phyloP scores from a whole-genome alignment of 2,113 vertebrate genomes.

The Seriola aureovittata region DNA sequence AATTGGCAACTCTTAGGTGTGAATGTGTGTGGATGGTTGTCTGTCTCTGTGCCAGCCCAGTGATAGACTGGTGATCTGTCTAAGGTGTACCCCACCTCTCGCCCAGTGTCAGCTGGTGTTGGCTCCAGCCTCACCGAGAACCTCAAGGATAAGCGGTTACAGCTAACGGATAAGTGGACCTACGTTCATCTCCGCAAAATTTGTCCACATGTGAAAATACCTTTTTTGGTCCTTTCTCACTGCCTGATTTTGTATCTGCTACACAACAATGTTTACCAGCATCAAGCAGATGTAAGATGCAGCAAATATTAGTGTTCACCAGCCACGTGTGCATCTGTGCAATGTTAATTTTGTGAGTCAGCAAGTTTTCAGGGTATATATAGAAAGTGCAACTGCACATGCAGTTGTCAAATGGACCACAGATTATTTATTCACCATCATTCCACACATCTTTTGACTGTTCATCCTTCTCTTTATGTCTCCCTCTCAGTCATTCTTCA shows the following conservation, averaged over 20 bases:
- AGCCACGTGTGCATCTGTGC: slow-evolving; percentile 26
- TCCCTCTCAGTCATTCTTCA: not conserved
- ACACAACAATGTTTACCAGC: not conserved
- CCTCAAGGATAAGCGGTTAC: not conserved
- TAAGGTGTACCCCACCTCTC: not conserved
- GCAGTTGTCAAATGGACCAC: not conserved
- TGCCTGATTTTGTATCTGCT: not conserved
- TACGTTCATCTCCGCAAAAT: not conserved
- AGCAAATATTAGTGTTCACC: slow-evolving; percentile 17
- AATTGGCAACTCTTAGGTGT: not conserved
- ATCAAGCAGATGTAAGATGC: not conserved
- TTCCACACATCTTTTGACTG: not conserved
- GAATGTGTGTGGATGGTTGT: not conserved
- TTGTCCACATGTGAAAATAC: not conserved
- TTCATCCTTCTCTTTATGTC: not conserved
- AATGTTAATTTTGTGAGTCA: slow-evolving; percentile 32
- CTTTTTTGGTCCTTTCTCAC: not conserved
- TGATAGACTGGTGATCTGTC: not conserved
- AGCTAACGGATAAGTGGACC: too few relatives aligned
- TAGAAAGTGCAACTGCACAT: not conserved
- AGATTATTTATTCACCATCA: not conserved
- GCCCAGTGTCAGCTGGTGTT: not conserved
- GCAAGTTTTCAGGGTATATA: not conserved
- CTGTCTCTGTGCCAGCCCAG: too few relatives aligned
- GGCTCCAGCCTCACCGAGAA: not conserved